Percentiles rank a stretch among this genome's conserved stretches.
Evolutionary conservation across 2,888 invertebrate genomes (phyloP).

Genomic region (Podotricha telesiphe): DNA sequence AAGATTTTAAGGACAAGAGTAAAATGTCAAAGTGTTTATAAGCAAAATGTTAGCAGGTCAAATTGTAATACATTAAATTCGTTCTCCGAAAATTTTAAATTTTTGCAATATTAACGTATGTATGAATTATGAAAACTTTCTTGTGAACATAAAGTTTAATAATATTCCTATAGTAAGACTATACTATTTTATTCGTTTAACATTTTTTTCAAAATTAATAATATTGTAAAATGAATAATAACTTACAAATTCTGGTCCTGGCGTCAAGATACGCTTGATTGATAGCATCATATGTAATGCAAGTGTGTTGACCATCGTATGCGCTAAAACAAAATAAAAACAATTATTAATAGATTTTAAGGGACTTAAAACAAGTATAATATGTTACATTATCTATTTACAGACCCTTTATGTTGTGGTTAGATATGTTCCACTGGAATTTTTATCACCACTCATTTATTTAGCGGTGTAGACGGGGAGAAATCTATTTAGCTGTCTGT

Average conservation of each 20-base stretch:
- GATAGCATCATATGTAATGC: constrained; percentile 94
- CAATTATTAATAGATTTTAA: constrained; percentile 1
- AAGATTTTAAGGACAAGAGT: constrained; percentile 32
- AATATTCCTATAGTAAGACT: neutral
- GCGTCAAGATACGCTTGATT: constrained; percentile 95
- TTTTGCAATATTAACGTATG: neutral
- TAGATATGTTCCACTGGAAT: neutral
- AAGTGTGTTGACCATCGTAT: constrained; percentile 88
- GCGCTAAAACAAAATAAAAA: constrained; percentile 80
- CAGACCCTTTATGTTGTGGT: neutral
- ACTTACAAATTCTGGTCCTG: constrained; percentile 94
- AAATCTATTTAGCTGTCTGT: too few species aligned
- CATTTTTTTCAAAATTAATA: neutral
- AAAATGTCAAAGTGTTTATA: constrained; percentile 40
- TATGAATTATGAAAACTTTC: neutral
- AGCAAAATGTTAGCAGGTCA: constrained; percentile 46
- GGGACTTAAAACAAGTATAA: neutral
- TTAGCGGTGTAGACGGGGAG: neutral
- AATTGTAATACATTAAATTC: constrained; percentile 29
- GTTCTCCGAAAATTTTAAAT: constrained; percentile 9
- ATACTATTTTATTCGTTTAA: neutral
- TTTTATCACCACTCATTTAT: neutral
- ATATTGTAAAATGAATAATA: constrained; percentile 8
- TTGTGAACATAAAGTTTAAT: neutral
- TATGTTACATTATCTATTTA: too few species aligned